phyloP scores from a whole-genome alignment of 1,140 invertebrate genomes.

The Pogonomyrmex californicus region DNA sequence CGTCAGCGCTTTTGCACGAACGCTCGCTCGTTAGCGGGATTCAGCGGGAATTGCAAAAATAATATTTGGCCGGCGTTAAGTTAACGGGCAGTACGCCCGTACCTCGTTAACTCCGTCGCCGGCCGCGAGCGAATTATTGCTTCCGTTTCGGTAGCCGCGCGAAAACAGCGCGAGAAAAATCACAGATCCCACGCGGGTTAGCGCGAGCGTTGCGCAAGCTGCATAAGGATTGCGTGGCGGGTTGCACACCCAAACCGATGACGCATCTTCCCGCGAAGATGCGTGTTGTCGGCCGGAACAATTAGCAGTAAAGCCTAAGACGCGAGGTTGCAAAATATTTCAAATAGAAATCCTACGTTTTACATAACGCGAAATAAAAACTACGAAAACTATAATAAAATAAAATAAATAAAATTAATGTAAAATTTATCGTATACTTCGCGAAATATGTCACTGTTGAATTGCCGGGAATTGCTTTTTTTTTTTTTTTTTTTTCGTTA shows the following conservation, averaged over 20 bases:
- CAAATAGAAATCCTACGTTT: background rate
- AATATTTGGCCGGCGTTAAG: constrained; percentile 64
- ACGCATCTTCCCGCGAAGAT: background rate
- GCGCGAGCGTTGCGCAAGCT: background rate
- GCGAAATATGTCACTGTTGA: background rate
- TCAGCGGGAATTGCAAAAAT: constrained; percentile 55
- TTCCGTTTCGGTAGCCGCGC: background rate
- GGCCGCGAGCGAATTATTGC: constrained; percentile 16
- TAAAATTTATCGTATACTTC: background rate
- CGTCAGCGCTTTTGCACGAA: constrained; percentile 45
- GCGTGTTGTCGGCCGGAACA: background rate
- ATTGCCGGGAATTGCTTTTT: background rate
- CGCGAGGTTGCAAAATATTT: constrained; percentile 13
- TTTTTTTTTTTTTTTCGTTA: background rate
- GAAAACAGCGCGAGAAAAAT: constrained; percentile 39
- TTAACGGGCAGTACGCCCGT: constrained; percentile 27
- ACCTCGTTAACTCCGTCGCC: constrained; percentile 43
- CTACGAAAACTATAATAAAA: background rate
- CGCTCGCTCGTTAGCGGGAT: constrained; percentile 54
- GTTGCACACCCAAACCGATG: background rate
- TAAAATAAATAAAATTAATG: background rate
- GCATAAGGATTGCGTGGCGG: background rate
- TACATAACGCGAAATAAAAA: background rate
- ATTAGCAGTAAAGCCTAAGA: constrained; percentile 12
- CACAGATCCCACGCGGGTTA: background rate